Evolutionary conservation across 2,113 vertebrate genomes (phyloP), one percentile per base, ranked within the genome.

Genomic region (Oreochromis spilurus): DNA sequence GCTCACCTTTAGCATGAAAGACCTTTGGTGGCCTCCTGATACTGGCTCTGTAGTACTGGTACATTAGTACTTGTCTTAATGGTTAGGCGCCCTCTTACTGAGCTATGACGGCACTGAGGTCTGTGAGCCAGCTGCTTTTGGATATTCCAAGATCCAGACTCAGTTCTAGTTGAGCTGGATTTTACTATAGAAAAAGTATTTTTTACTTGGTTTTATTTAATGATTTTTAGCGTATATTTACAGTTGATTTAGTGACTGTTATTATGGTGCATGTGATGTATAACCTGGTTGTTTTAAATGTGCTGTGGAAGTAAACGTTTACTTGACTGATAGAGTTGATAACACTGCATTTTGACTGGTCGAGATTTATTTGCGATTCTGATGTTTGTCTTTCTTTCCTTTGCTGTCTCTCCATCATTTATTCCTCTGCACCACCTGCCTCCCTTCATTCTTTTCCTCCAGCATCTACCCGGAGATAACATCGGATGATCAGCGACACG

Each of bases 381-480:
- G 43, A 72, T 24, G 11, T 80, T 70, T 21, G 13, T 34, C 4
- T 58, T 36, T 54, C 2, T 55, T 78, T 34, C 4, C 21, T 54
- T 6, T 1, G 11, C 2, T 11, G 19, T 17, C 29, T 52, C 29
- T 6, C 34, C 3, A 95, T 75, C 12, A 7, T 0, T 14, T 31
- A 3, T 81, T 6, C 29, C 16, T 55, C 53, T 75, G 31, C 82
- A 75, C 50, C 48, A 43, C 21, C 34, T 7, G 26, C 43, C 13
- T 6, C 31, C 2, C 34, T n/a, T 52, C 34, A 29, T 6, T 7
- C 24, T 40, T 9, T 45, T 82, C 24, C 48, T 53, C 52, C 92
- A 97, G 97, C n/a, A 24, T 94, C 2, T 97, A 97, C 90, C 97
- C 97, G 0, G 95, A 95, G 11, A 97, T 98, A 82, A 89, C 86